Evolutionary conservation across 2,888 invertebrate species (phyloP).

Genomic region (Diarsia brunnea): DNA sequence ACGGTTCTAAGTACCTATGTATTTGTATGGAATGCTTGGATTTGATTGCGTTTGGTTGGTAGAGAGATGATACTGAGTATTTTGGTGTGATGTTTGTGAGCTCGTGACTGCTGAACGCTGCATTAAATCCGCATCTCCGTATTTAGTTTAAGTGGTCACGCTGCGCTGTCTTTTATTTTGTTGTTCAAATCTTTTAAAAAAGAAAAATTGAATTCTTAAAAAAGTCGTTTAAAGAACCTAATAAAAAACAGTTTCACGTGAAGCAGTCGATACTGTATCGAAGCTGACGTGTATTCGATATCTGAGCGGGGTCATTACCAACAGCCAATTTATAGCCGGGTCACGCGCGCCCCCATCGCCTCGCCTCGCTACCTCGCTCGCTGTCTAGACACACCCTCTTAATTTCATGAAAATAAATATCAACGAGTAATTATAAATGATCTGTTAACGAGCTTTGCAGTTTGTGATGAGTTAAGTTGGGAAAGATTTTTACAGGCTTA

Average conservation of each 20-base stretch:
- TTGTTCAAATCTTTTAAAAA: background rate
- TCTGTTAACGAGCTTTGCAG: slow-evolving; percentile 32
- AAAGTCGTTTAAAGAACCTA: slow-evolving; percentile 4
- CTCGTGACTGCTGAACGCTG: background rate
- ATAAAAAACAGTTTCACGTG: slow-evolving; percentile 42
- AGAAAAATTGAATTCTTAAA: background rate
- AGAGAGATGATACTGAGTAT: background rate
- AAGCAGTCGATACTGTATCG: slow-evolving; percentile 44
- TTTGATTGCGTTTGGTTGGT: background rate
- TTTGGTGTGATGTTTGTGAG: background rate
- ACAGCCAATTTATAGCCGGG: slow-evolving; percentile 60
- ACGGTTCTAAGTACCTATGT: slow-evolving; percentile 12
- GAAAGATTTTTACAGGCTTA: background rate
- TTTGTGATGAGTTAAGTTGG: slow-evolving; percentile 11
- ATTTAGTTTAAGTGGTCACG: background rate
- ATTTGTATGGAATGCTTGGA: slow-evolving; percentile 7
- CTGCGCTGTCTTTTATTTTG: background rate
- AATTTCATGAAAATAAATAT: slow-evolving; percentile 62
- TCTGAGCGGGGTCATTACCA: slow-evolving; percentile 64
- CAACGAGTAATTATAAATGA: slow-evolving; percentile 52
- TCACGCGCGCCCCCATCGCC: slow-evolving; percentile 65
- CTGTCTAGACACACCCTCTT: slow-evolving; percentile 66
- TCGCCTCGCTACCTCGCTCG: slow-evolving; percentile 43
- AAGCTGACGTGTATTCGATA: slow-evolving; percentile 63
- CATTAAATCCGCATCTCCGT: background rate